phyloP scores from a whole-genome alignment of 2,888 invertebrate species.

The Vesta saturnalis region DNA sequence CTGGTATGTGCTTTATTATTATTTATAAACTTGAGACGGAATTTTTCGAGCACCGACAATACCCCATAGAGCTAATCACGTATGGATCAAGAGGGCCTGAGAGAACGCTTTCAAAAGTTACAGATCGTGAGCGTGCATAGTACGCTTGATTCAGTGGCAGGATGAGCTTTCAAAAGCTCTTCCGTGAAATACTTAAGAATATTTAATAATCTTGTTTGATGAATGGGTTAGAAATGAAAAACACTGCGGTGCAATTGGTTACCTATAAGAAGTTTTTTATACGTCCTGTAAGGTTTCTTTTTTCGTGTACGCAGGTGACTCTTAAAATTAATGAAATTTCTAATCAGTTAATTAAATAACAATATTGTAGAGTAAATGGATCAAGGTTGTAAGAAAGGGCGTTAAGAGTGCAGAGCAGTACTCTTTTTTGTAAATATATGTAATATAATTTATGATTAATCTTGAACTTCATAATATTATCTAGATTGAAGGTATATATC shows the following conservation, averaged over 20 bases:
- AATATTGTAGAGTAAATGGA: slow-evolving; percentile 14
- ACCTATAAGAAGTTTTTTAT: slow-evolving; percentile 39
- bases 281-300: slow-evolving; percentile 24
- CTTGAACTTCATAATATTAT: slow-evolving; percentile 46
- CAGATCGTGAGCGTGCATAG: slow-evolving; percentile 56
- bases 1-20: slow-evolving; percentile 30
- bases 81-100: slow-evolving; percentile 46
- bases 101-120: slow-evolving; percentile 44
- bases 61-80: slow-evolving; percentile 48
- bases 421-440: slow-evolving; percentile 13
- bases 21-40: slow-evolving; percentile 28
- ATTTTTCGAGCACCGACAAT: slow-evolving; percentile 29
- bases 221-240: slow-evolving; percentile 42
- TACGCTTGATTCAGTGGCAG: slow-evolving; percentile 54
- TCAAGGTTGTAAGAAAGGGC: slow-evolving; percentile 31
- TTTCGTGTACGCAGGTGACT: slow-evolving; percentile 25
- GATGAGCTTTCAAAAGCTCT: slow-evolving; percentile 50
- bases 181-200: slow-evolving; percentile 36
- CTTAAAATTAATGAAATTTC: background rate
- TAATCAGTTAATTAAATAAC: background rate
- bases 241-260: slow-evolving; percentile 43
- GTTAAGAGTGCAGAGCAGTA: background rate
- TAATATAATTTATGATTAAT: slow-evolving; percentile 40
- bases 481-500: slow-evolving; percentile 18
- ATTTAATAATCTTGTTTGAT: slow-evolving; percentile 37